Percentiles rank a stretch among this genome's conserved stretches.
Conservation (phyloP, 2,888 invertebrate species). For the Cryptocheilus praepositus region DNA sequence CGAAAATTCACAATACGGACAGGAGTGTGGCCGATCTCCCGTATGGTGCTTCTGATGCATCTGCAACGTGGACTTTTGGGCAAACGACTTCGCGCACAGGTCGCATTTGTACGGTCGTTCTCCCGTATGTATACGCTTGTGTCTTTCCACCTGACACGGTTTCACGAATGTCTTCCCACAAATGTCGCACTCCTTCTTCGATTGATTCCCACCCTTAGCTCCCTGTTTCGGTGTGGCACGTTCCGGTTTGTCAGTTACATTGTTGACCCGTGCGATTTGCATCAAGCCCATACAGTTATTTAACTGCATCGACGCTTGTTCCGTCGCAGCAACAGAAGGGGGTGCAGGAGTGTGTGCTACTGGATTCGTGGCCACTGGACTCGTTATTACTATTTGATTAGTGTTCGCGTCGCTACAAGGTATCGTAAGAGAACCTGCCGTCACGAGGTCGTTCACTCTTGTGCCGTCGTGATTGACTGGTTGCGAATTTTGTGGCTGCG, state of each 20-base stretch:
- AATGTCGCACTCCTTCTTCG: slow-evolving; percentile 67
- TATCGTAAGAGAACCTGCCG: slow-evolving; percentile 11
- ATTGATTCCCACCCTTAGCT: slow-evolving; percentile 28
- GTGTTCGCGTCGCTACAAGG: slow-evolving; percentile 18
- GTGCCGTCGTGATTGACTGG: slow-evolving; percentile 59
- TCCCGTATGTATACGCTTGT: slow-evolving; percentile 78
- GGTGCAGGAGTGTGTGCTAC: background rate
- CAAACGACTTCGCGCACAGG: slow-evolving; percentile 79
- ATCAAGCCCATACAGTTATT: slow-evolving; percentile 42
- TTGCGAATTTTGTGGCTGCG: slow-evolving; percentile 19
- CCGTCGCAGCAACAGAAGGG: slow-evolving; percentile 14
- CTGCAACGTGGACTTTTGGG: slow-evolving; percentile 79
- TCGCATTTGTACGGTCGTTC: slow-evolving; percentile 78
- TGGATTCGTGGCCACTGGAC: slow-evolving; percentile 22
- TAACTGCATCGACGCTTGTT: slow-evolving; percentile 23
- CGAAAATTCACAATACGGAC: slow-evolving; percentile 78
- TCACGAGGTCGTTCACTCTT: slow-evolving; percentile 25
- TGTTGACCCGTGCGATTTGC: slow-evolving; percentile 22
- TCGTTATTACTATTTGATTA: slow-evolving; percentile 42
- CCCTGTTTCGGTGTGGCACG: background rate
- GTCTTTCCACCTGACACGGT: slow-evolving; percentile 77
- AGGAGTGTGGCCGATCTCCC: slow-evolving; percentile 77
- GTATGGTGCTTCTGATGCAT: slow-evolving; percentile 79
- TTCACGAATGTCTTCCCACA: slow-evolving; percentile 77
- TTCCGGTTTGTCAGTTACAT: background rate